Evolutionary conservation across 2,113 vertebrate species (phyloP).

Genomic region (Carlito syrichta): DNA sequence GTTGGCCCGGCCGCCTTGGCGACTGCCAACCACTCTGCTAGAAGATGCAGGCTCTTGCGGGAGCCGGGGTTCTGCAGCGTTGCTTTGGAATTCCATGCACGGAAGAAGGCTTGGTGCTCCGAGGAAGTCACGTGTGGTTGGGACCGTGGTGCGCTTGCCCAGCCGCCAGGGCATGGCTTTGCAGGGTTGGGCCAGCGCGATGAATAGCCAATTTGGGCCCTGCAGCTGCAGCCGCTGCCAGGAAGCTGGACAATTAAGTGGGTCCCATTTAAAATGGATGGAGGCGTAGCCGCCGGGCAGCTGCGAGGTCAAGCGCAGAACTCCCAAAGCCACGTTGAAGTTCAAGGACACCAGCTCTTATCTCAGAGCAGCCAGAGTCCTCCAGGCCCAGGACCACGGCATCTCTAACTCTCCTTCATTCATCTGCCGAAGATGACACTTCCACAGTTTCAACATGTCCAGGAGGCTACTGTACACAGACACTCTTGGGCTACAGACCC

Average conservation of each 20-base stretch:
- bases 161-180: rapidly evolving
- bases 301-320: rapidly evolving
- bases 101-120: rapidly evolving
- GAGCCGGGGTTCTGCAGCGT: rapidly evolving
- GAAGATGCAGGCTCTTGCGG: rapidly evolving
- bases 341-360: rapidly evolving
- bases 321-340: rapidly evolving
- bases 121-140: rapidly evolving
- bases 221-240: background rate
- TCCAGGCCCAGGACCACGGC: background rate
- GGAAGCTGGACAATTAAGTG: background rate
- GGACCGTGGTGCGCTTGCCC: background rate
- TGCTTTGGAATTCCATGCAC: background rate
- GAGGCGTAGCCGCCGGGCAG: background rate
- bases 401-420: rapidly evolving
- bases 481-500: background rate
- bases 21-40: rapidly evolving
- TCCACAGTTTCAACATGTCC: background rate
- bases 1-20: rapidly evolving
- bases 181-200: background rate
- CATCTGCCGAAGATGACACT: no score
- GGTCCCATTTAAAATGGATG: rapidly evolving
- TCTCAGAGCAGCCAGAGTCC: background rate
- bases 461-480: no score
- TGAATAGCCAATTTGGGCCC: background rate